These are phyloP conservation scores for Mastigias papua DNA, from an alignment of 30 jellyfish, hydroid and myxozoan genomes.

Conservation along the genomic window DNA sequence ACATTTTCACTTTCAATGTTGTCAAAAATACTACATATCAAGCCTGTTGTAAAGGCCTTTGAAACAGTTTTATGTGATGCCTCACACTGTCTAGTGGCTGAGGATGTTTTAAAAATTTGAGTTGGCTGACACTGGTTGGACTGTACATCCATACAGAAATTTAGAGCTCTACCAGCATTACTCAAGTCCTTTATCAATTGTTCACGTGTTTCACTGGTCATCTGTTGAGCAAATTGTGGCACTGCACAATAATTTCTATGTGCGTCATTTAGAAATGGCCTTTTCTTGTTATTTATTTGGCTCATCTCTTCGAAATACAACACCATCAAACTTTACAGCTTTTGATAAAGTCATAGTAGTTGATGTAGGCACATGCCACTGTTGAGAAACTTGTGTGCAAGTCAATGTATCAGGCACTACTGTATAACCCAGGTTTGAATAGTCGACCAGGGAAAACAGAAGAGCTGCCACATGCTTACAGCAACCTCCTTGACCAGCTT, in stretches of 20 bases:
- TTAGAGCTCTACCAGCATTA: constrained; percentile 12
- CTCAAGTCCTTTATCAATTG: constrained; percentile 1
- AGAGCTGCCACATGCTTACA: constrained; percentile 71
- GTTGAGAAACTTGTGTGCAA: constrained; percentile 28
- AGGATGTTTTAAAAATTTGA: constrained; percentile 50
- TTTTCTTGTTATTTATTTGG: background rate
- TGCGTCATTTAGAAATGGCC: constrained; percentile 13
- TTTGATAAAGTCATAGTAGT: constrained; percentile 24
- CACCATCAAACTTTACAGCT: constrained; percentile 19
- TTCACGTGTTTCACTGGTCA: background rate
- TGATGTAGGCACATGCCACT: constrained; percentile 19
- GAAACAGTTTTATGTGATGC: constrained; percentile 7
- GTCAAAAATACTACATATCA: constrained; percentile 2
- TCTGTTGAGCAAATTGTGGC: constrained; percentile 19
- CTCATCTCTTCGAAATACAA: constrained; percentile 4
- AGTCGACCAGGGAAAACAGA: constrained; percentile 33
- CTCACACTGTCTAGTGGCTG: constrained; percentile 9
- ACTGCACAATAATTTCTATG: constrained; percentile 3
- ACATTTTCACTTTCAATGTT: constrained; percentile 20
- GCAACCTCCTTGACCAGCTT: constrained; percentile 70
- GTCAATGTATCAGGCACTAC: constrained; percentile 15
- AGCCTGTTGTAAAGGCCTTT: constrained; percentile 3
- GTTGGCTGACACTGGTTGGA: constrained; percentile 68
- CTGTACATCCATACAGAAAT: constrained; percentile 3
- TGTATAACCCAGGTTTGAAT: background rate